Evolutionary conservation across 1,140 invertebrate species (phyloP).

Genomic region (Pachypsylla venusta): DNA sequence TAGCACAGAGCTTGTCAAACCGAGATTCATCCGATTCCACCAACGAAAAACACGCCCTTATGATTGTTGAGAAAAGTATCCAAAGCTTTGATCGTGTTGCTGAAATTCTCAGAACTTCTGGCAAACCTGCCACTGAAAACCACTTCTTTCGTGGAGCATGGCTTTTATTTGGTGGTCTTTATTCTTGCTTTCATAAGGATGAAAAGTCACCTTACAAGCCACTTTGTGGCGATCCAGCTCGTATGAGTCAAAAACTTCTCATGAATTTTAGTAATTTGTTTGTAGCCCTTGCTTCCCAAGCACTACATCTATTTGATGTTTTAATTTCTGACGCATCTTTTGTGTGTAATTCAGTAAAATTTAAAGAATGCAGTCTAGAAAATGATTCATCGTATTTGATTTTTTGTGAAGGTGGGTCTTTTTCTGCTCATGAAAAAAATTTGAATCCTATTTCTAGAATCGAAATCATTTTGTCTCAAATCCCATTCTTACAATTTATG

Average conservation of each 20-base stretch:
- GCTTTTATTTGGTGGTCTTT: background rate
- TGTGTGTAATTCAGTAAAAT: background rate
- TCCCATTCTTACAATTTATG: slow-evolving; percentile 3
- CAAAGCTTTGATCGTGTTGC: background rate
- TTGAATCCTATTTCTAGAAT: background rate
- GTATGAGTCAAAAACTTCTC: background rate
- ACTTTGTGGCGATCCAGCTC: too few relatives aligned
- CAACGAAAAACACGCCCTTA: background rate
- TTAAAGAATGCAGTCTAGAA: too few relatives aligned
- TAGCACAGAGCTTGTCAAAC: background rate
- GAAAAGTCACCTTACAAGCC: background rate
- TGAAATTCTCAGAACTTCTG: background rate
- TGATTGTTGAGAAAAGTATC: background rate
- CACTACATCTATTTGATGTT: background rate
- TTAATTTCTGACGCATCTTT: background rate
- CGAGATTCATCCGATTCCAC: background rate
- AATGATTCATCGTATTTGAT: background rate
- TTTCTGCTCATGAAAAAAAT: background rate
- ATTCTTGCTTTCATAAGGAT: background rate
- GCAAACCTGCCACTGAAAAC: background rate
- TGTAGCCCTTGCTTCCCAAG: background rate
- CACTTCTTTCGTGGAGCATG: background rate
- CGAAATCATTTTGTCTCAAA: background rate
- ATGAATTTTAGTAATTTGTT: background rate
- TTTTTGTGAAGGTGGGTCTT: background rate